Conservation (phyloP, 2,888 invertebrate genomes). For the Meghimatium bilineatum region DNA sequence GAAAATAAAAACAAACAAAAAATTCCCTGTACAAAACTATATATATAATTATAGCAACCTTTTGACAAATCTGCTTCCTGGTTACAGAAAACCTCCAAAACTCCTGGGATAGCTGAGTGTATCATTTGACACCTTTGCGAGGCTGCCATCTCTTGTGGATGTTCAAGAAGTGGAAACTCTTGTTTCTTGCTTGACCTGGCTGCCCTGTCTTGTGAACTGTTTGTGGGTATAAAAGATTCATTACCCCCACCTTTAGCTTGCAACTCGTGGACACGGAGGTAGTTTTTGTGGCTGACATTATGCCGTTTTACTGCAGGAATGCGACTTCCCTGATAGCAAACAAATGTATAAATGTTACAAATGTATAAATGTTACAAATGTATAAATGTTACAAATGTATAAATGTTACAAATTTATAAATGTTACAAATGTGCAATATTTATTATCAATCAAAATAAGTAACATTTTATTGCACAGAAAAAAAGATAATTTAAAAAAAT, state of each 20-base stretch:
- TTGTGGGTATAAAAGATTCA: neutral
- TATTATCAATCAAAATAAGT: no score
- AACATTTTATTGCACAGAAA: no score
- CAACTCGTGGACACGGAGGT: neutral
- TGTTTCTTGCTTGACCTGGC: neutral
- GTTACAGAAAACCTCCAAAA: slow-evolving; percentile 25
- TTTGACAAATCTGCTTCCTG: slow-evolving; percentile 3
- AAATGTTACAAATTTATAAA: no score
- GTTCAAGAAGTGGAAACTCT: slow-evolving; percentile 24
- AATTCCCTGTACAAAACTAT: no score
- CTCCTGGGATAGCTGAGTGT: slow-evolving; percentile 20
- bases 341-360: no score
- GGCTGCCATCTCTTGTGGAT: slow-evolving; percentile 21
- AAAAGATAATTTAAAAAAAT: no score
- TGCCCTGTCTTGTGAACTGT: neutral
- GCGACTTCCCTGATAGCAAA: slow-evolving; percentile 2
- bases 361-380: no score
- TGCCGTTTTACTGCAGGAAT: slow-evolving; percentile 31
- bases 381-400: no score
- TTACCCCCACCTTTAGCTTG: neutral
- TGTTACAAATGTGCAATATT: no score
- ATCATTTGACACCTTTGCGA: slow-evolving; percentile 21
- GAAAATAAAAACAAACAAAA: no score
- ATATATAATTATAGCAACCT: neutral
- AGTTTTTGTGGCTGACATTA: slow-evolving; percentile 29